phyloP scores from a whole-genome alignment of 2,888 invertebrate species.

The Calliopum simillimum region DNA sequence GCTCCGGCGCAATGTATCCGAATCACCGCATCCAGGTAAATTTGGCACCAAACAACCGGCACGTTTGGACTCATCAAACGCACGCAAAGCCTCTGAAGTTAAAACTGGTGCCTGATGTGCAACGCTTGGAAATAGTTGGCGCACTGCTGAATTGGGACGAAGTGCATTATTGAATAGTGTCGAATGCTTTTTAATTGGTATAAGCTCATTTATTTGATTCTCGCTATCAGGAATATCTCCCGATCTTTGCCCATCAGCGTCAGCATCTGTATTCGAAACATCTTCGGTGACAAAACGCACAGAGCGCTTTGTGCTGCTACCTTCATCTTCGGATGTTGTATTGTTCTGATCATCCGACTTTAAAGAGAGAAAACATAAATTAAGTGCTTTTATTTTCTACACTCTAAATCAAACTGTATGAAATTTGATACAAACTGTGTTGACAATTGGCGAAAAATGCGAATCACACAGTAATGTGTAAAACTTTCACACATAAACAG shows the following conservation, averaged over 20 bases:
- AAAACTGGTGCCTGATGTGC: conserved; percentile 74
- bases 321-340: conserved; percentile 68
- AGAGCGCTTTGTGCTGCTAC: conserved; percentile 71
- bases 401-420: too few species aligned
- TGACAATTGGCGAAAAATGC: too few species aligned
- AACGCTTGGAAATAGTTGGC: conserved; percentile 83
- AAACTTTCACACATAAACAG: too few species aligned
- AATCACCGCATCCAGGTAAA: conserved; percentile 68
- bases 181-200: conserved; percentile 66
- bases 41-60: conserved; percentile 68
- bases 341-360: conserved; percentile 65
- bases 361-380: conserved; percentile 4
- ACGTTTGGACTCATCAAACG: conserved; percentile 76
- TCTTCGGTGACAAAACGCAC: conserved; percentile 75
- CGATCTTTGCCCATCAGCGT: conserved; percentile 57
- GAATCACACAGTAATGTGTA: too few species aligned
- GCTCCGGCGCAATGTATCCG: conserved; percentile 78
- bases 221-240: conserved; percentile 60
- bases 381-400: background rate
- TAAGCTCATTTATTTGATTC: conserved; percentile 65
- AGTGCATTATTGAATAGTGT: conserved; percentile 66
- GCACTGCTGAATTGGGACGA: conserved; percentile 81
- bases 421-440: too few species aligned
- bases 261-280: conserved; percentile 55
- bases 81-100: conserved; percentile 81